Percentiles rank a stretch among this genome's conserved stretches.
phyloP scores from a whole-genome alignment of 2,888 invertebrate species.

The Syritta pipiens region DNA sequence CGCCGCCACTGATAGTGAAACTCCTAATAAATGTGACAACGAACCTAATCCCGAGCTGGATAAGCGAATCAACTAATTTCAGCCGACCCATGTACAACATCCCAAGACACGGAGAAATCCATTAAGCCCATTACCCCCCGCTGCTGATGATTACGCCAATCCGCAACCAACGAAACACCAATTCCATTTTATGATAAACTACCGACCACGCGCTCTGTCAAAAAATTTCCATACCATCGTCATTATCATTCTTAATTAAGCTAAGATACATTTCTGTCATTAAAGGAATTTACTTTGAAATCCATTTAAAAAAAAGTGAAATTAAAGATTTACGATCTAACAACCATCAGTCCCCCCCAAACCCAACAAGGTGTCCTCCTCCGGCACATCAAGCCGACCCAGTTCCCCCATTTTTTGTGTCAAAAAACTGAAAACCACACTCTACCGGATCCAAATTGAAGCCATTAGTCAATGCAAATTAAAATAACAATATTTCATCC shows the following conservation, averaged over 20 bases:
- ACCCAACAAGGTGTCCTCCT: slow-evolving; percentile 9
- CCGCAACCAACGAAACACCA: too few relatives aligned
- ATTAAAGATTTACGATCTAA: slow-evolving; percentile 60
- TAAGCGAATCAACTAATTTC: too few relatives aligned
- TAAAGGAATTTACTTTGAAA: slow-evolving; percentile 60
- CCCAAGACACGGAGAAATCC: too few relatives aligned
- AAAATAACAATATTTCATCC: slow-evolving; percentile 63
- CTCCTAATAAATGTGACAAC: too few relatives aligned
- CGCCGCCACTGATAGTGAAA: too few relatives aligned
- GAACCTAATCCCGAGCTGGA: too few relatives aligned
- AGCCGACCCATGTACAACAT: too few relatives aligned
- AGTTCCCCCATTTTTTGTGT: neutral
- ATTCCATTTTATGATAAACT: too few relatives aligned
- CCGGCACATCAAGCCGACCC: neutral
- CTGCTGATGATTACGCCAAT: too few relatives aligned
- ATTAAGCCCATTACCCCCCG: too few relatives aligned
- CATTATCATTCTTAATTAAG: slow-evolving; percentile 58
- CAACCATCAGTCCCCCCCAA: slow-evolving; percentile 38
- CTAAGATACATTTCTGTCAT: slow-evolving; percentile 43
- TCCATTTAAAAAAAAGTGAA: slow-evolving; percentile 58
- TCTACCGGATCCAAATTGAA: slow-evolving; percentile 51
- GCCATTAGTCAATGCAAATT: slow-evolving; percentile 67
- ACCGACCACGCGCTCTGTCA: too few relatives aligned
- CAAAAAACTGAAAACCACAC: slow-evolving; percentile 37
- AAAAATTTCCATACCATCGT: too few relatives aligned